A percentile compares a stretch with the other conserved stretches of the same genome.
Evolutionary conservation across 2,888 invertebrate species (phyloP).

Genomic region (Calameuta filiformis): DNA sequence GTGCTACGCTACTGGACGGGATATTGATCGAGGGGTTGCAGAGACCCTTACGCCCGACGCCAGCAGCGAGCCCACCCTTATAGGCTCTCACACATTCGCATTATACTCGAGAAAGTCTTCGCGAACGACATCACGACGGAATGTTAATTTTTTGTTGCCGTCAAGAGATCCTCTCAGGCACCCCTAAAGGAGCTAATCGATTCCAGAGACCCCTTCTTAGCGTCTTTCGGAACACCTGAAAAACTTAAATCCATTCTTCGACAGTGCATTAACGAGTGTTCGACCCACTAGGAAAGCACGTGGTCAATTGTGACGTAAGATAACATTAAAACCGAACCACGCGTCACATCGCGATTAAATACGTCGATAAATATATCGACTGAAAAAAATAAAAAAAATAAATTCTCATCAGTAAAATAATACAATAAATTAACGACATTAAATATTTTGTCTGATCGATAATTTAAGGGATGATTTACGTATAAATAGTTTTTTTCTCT

Average conservation of each 20-base stretch:
- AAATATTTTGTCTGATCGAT: not conserved
- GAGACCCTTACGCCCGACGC: conserved; percentile 45
- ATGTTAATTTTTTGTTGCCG: conserved; percentile 28
- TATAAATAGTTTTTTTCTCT: not conserved
- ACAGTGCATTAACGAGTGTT: too few species aligned
- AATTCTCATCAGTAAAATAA: not conserved
- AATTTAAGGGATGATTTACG: not conserved
- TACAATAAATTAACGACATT: not conserved
- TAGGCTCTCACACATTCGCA: conserved; percentile 39
- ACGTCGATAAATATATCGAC: not conserved
- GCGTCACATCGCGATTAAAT: too few species aligned
- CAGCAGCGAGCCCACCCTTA: conserved; percentile 43
- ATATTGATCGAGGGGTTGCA: conserved; percentile 56
- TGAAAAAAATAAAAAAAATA: not conserved
- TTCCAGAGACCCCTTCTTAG: not conserved
- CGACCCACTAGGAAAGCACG: not conserved
- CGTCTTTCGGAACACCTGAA: not conserved
- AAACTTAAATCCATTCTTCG: not conserved
- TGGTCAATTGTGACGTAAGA: not conserved
- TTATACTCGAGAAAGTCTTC: conserved; percentile 27
- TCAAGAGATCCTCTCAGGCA: not conserved
- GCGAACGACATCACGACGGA: conserved; percentile 23
- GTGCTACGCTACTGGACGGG: conserved; percentile 55
- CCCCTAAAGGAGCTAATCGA: not conserved
- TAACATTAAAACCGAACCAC: too few species aligned